A percentile compares a stretch with the other conserved stretches of the same genome.
These are phyloP conservation scores for Choristoneura rosaceana DNA, from an alignment of 2,888 invertebrate species.

Conservation along the genomic window DNA sequence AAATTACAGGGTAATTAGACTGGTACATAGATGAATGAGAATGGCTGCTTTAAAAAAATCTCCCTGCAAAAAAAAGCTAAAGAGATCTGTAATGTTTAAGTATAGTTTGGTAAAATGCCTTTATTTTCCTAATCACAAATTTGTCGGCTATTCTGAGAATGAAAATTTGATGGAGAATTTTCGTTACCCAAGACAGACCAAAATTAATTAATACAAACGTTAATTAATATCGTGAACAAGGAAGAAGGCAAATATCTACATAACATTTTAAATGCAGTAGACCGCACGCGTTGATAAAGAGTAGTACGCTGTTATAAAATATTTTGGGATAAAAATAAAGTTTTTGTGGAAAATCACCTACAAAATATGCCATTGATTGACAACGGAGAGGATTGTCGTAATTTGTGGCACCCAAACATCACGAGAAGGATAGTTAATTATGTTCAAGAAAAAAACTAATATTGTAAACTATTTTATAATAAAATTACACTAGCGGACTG, in stretches of 20 bases:
- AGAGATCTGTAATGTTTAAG: no score
- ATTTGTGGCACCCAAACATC: background rate
- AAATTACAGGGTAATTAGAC: no score
- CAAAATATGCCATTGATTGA: background rate
- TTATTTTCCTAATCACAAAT: no score
- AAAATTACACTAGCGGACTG: no score
- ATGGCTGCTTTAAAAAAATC: no score
- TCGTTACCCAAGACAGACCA: background rate
- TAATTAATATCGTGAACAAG: background rate
- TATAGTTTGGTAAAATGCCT: no score
- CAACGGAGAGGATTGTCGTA: background rate
- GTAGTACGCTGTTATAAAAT: background rate
- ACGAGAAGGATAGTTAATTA: background rate
- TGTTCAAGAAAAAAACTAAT: background rate
- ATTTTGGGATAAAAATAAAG: background rate
- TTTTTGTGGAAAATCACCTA: background rate
- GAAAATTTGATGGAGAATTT: background rate
- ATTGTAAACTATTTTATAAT: no score
- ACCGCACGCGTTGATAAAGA: background rate
- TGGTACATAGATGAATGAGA: no score
- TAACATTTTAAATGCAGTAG: background rate
- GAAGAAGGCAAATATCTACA: background rate
- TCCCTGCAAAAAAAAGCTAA: no score
- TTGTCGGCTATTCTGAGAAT: no score
- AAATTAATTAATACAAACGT: background rate